Percentiles rank a stretch among this genome's conserved stretches.
phyloP scores from a whole-genome alignment of 2,888 invertebrate species.

The Macrosoma leucophasiata region DNA sequence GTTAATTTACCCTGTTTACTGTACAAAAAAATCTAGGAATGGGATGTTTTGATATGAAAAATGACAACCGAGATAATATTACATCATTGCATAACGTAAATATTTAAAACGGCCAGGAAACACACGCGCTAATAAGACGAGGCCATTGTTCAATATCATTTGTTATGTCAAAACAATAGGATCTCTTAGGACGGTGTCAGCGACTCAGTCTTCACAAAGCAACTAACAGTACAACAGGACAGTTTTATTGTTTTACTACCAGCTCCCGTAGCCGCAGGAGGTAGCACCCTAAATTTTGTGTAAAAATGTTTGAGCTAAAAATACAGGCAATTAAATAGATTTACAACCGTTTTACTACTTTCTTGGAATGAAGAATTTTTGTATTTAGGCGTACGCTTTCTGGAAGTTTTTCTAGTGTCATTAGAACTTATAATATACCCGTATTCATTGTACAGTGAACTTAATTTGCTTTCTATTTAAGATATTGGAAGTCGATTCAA shows the following conservation, averaged over 20 bases:
- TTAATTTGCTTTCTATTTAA: no score
- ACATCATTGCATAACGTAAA: no score
- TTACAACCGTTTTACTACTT: constrained; percentile 55
- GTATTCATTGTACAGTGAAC: no score
- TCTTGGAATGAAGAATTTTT: constrained; percentile 49
- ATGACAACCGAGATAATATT: no score
- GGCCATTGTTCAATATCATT: constrained; percentile 56
- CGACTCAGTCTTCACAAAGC: constrained; percentile 51
- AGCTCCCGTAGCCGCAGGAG: constrained; percentile 68
- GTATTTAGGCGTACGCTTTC: constrained; percentile 13
- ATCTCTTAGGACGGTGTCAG: constrained; percentile 51
- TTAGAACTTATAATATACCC: no score
- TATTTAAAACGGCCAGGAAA: no score
- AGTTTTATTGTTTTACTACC: constrained; percentile 69
- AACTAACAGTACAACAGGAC: constrained; percentile 57
- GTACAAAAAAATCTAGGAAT: no score
- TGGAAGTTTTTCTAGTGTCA: no score
- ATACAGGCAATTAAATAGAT: constrained; percentile 66
- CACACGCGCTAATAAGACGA: constrained; percentile 9
- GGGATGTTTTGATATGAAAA: no score
- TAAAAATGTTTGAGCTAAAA: constrained; percentile 45
- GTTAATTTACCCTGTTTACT: no score
- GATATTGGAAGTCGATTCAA: no score
- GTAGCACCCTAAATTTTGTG: constrained; percentile 56
- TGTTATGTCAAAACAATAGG: constrained; percentile 56